A percentile compares a stretch with the other conserved stretches of the same genome.
Evolutionary conservation across 2,113 vertebrate genomes (phyloP).

Genomic region (Apteryx owenii): DNA sequence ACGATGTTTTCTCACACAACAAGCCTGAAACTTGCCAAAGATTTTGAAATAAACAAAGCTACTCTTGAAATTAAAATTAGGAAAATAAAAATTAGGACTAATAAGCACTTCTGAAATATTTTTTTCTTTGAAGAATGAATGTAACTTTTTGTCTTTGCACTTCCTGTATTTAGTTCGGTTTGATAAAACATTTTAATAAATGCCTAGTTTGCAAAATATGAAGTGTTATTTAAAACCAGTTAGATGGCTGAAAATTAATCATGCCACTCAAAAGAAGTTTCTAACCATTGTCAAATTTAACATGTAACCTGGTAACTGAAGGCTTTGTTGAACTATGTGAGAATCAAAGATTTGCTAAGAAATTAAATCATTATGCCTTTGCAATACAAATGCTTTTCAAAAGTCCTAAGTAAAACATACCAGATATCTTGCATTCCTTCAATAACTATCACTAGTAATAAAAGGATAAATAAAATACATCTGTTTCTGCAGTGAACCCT

Average conservation of each 20-base stretch:
- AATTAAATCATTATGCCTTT: slow-evolving; percentile 29
- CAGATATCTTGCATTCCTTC: neutral
- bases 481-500: neutral
- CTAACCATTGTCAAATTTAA: slow-evolving; percentile 40
- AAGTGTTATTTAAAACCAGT: slow-evolving; percentile 14
- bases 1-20: neutral
- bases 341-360: slow-evolving; percentile 12
- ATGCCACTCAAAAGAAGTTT: neutral
- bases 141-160: neutral
- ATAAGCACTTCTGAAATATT: neutral
- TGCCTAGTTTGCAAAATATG: neutral
- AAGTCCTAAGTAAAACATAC: slow-evolving; percentile 22
- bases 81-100: neutral
- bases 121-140: neutral
- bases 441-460: neutral
- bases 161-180: slow-evolving; percentile 8
- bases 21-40: slow-evolving; percentile 14
- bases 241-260: neutral
- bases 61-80: slow-evolving; percentile 37
- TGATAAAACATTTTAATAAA: slow-evolving; percentile 43
- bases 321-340: slow-evolving; percentile 1
- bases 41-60: slow-evolving; percentile 27
- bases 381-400: slow-evolving; percentile 1
- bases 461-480: slow-evolving; percentile 21
- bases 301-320: slow-evolving; percentile 16